phyloP scores from a whole-genome alignment of 53 echinoderm and acorn worm species.

The Holothuria leucospilota region DNA sequence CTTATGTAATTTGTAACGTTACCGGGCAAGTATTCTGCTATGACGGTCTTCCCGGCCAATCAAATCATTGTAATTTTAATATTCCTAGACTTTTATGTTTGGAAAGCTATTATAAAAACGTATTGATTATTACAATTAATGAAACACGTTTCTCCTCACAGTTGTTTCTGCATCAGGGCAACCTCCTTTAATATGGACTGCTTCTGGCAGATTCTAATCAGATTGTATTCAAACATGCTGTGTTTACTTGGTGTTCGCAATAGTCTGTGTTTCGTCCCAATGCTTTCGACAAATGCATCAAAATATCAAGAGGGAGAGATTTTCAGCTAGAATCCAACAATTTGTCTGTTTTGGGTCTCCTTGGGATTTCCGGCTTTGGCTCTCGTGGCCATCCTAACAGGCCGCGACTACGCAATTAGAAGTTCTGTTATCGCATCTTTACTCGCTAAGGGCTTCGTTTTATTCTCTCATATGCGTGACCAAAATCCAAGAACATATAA shows the following conservation, averaged over 20 bases:
- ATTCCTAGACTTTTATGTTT: too few species aligned
- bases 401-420: too few species aligned
- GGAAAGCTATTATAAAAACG: too few species aligned
- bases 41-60: too few species aligned
- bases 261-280: conserved; percentile 11
- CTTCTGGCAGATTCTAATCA: conserved; percentile 1
- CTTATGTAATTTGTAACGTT: too few species aligned
- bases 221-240: not conserved
- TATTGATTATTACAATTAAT: too few species aligned
- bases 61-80: too few species aligned
- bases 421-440: conserved; percentile 6
- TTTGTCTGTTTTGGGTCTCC: conserved; percentile 16
- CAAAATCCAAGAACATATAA: conserved; percentile 9
- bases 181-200: conserved; percentile 2
- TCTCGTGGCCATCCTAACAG: conserved; percentile 3
- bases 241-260: not conserved
- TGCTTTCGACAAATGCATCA: conserved; percentile 13
- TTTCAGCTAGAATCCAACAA: conserved; percentile 9
- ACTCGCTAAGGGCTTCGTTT: conserved; percentile 4
- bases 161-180: conserved; percentile 20
- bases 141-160: not conserved
- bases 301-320: conserved; percentile 6
- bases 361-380: conserved; percentile 12
- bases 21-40: too few species aligned
- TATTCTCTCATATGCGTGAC: not conserved